Conservation (phyloP, 2,888 invertebrate genomes). For the Apotomis capreana region DNA sequence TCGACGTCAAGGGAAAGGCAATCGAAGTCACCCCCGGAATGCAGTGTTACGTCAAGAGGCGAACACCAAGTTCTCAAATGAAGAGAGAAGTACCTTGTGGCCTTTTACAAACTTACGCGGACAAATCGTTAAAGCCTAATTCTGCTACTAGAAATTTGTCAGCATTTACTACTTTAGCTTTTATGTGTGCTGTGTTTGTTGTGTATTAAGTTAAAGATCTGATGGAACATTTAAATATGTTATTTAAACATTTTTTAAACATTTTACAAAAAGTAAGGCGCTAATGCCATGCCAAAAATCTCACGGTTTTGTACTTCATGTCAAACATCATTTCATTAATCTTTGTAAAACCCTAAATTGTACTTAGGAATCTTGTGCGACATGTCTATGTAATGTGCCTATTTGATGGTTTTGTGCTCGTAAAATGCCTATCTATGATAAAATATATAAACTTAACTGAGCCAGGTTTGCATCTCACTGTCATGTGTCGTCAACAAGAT, state of each 20-base stretch:
- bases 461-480: too few relatives aligned
- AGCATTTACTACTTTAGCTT: constrained; percentile 39
- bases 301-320: constrained; percentile 20
- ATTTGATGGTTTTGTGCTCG: too few relatives aligned
- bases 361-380: too few relatives aligned
- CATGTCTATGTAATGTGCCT: too few relatives aligned
- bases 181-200: constrained; percentile 31
- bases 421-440: too few relatives aligned
- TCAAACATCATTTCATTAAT: background rate
- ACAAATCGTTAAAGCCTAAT: constrained; percentile 42
- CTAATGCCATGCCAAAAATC: constrained; percentile 27
- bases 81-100: constrained; percentile 44
- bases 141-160: constrained; percentile 41
- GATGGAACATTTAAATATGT: constrained; percentile 10
- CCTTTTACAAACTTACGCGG: constrained; percentile 44
- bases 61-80: constrained; percentile 34
- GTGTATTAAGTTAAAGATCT: constrained; percentile 25
- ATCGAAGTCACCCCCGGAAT: constrained; percentile 45
- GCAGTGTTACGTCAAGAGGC: constrained; percentile 45
- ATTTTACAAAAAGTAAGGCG: constrained; percentile 17
- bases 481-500: too few relatives aligned
- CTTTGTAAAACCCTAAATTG: background rate
- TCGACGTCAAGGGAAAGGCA: constrained; percentile 45
- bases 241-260: constrained; percentile 25
- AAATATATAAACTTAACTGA: too few relatives aligned